Conservation (phyloP, 2,888 invertebrate genomes). For the Cremastinae sp. region DNA sequence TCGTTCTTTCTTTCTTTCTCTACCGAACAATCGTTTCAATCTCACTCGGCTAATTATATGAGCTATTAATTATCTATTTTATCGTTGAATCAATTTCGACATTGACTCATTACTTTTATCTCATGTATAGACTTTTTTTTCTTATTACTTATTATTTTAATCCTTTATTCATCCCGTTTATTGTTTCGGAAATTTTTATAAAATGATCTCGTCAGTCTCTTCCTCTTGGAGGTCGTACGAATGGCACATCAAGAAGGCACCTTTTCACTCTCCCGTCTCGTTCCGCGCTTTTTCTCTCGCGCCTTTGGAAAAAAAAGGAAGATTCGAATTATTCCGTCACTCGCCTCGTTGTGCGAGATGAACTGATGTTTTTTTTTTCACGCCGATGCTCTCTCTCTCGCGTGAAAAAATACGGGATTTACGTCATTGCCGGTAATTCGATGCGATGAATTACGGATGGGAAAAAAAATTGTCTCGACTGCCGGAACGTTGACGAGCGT, state of each 20-base stretch:
- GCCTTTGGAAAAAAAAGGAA: neutral
- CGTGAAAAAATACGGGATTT: slow-evolving; percentile 18
- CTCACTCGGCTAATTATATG: slow-evolving; percentile 4
- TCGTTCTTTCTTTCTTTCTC: slow-evolving; percentile 4
- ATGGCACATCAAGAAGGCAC: slow-evolving; percentile 42
- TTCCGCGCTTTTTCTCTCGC: neutral
- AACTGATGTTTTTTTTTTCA: neutral
- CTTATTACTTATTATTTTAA: neutral
- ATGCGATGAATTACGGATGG: slow-evolving; percentile 1
- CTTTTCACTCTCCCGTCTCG: slow-evolving; percentile 4
- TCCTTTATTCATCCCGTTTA: slow-evolving; percentile 7
- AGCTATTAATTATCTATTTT: neutral
- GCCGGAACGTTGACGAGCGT: neutral
- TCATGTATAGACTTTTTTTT: neutral
- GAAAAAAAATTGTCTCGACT: neutral
- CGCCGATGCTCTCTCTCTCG: neutral
- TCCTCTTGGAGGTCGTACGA: neutral
- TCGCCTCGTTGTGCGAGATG: neutral
- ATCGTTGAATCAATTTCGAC: neutral
- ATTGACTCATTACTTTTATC: neutral
- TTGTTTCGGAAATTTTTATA: slow-evolving; percentile 9
- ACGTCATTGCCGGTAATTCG: slow-evolving; percentile 35
- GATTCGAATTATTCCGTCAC: neutral
- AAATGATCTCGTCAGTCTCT: slow-evolving; percentile 20
- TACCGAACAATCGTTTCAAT: neutral